Evolutionary conservation across 2,113 vertebrate species (phyloP).

Genomic region (Patagioenas fasciata): DNA sequence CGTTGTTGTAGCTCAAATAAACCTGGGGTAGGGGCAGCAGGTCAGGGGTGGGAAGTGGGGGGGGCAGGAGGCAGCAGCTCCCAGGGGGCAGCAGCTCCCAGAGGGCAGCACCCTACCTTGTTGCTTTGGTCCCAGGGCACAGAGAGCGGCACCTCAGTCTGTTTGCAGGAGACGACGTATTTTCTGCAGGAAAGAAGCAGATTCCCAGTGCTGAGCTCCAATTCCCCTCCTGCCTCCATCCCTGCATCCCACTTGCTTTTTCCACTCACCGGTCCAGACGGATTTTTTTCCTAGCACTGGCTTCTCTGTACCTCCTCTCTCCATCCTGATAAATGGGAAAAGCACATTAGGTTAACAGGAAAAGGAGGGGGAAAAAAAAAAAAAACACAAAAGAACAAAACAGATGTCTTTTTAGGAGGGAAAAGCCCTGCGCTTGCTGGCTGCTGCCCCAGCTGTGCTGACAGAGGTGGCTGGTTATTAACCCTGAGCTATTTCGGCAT

Average conservation of each 20-base stretch:
- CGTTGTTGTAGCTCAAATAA: slow-evolving; percentile 96
- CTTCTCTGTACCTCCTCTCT: slow-evolving; percentile 89
- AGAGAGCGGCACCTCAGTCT: slow-evolving; percentile 87
- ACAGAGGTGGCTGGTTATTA: neutral
- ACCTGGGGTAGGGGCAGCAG: slow-evolving; percentile 74
- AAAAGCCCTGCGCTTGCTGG: neutral
- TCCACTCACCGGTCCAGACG: slow-evolving; percentile 86
- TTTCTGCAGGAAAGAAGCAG: slow-evolving; percentile 76
- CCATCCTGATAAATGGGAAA: slow-evolving; percentile 81
- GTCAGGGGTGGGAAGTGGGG: neutral
- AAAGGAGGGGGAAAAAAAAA: fast-evolving
- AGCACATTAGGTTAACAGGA: neutral
- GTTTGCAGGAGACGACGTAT: slow-evolving; percentile 91
- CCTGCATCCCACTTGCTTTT: neutral
- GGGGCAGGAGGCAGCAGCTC: neutral
- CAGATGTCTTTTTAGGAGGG: fast-evolving
- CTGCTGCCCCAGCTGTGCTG: neutral
- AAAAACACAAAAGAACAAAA: too few relatives aligned
- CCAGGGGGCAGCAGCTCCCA: neutral
- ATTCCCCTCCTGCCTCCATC: neutral
- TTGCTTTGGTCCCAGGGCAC: slow-evolving; percentile 97
- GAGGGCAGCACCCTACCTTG: slow-evolving; percentile 79
- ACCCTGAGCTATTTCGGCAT: neutral
- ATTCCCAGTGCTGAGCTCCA: fast-evolving
- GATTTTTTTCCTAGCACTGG: slow-evolving; percentile 91